These are phyloP conservation scores for Pseudomyrmex cubaensis DNA, from an alignment of 1,140 invertebrate species.

Conservation along the genomic window DNA sequence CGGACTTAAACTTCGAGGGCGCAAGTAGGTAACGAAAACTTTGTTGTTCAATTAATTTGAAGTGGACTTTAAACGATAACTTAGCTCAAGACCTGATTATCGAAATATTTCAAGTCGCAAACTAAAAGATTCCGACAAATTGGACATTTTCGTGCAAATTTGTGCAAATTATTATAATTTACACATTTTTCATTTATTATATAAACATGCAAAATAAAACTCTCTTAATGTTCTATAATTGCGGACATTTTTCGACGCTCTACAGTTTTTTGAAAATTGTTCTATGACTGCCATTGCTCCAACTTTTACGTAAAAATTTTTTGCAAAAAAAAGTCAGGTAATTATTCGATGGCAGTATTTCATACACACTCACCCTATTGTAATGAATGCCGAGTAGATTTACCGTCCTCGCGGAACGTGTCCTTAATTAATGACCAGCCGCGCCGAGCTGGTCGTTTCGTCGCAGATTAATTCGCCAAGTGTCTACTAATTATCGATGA, in stretches of 20 bases:
- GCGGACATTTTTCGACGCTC: no score
- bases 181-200: no score
- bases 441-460: constrained; percentile 62
- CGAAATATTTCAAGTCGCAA: constrained; percentile 47
- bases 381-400: constrained; percentile 53
- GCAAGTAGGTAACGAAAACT: constrained; percentile 36
- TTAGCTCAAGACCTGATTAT: constrained; percentile 34
- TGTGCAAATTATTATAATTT: neutral
- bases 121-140: constrained; percentile 41
- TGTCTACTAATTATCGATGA: constrained; percentile 73
- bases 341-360: neutral
- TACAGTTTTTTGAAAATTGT: no score
- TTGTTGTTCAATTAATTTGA: constrained; percentile 54
- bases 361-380: constrained; percentile 17
- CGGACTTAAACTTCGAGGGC: constrained; percentile 31
- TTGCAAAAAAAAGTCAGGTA: no score
- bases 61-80: constrained; percentile 38
- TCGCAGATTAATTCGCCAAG: constrained; percentile 73
- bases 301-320: no score
- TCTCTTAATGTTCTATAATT: no score
- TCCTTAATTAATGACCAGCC: constrained; percentile 70
- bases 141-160: constrained; percentile 16
- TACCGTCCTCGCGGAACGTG: constrained; percentile 20
- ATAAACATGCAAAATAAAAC: no score
- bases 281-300: no score